Conservation (phyloP, 1,140 invertebrate species). For the Diorhabda elongata region DNA sequence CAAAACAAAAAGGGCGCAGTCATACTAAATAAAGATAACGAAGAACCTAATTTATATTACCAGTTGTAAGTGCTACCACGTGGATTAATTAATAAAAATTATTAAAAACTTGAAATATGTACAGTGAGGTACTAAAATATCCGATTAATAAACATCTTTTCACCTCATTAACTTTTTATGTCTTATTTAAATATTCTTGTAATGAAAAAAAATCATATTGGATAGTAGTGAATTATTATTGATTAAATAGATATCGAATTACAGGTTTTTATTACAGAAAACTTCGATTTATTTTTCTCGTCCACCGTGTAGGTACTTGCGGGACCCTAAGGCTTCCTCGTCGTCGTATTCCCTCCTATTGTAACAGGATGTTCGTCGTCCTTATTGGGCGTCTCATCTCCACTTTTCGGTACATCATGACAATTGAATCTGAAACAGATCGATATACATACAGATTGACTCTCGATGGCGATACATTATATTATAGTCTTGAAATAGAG, state of each 20-base stretch:
- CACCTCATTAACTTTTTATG: too few relatives aligned
- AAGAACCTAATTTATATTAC: too few relatives aligned
- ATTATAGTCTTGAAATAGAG: conserved; percentile 1
- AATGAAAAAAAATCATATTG: neutral
- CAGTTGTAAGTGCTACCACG: too few relatives aligned
- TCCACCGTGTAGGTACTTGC: conserved; percentile 10
- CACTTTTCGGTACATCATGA: conserved; percentile 29
- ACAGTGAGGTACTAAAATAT: too few relatives aligned
- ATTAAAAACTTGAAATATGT: too few relatives aligned
- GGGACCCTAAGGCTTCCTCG: conserved; percentile 12
- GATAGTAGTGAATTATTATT: neutral
- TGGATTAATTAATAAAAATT: too few relatives aligned
- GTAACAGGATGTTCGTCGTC: conserved; percentile 21
- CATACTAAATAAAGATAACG: too few relatives aligned
- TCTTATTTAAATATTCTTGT: neutral
- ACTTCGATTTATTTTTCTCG: conserved; percentile 1
- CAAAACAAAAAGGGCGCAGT: too few relatives aligned
- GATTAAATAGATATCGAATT: neutral
- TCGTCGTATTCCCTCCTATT: conserved; percentile 12
- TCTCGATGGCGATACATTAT: conserved; percentile 18
- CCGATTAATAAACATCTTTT: too few relatives aligned
- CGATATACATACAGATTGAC: conserved; percentile 26
- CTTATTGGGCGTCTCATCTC: conserved; percentile 28
- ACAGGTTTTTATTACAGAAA: neutral
- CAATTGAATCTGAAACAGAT: conserved; percentile 30